Evolutionary conservation across 2,888 invertebrate genomes (phyloP), one percentile per base, ranked within the genome.

Genomic region (Tetheella fluctuosa): DNA sequence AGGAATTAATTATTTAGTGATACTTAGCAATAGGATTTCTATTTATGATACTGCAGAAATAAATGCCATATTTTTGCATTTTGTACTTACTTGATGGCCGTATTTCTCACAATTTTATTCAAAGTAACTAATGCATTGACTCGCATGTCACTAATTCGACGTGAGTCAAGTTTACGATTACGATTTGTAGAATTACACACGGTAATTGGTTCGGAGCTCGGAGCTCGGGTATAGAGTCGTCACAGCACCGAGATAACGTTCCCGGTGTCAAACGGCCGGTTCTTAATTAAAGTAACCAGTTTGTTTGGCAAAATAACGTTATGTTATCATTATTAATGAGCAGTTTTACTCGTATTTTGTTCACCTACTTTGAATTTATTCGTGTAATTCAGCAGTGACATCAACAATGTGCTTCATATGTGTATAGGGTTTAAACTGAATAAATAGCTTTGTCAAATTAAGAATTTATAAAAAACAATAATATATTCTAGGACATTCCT

Each of bases 201-300:
- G 28, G 54, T 59, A 59, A 59, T 59, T 59, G 59, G 54, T 30
- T 39, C 39, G 39, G n/a, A n/a, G 5, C 48, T 48, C 48, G 20
- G 48, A 20, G 48, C 54, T 39, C 59, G n/a, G 54, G 54, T 59
- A 59, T 54, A 48, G 48, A 48, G 48, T 48, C 48, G 48, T 48
- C 48, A 48, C 57, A 58, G 60, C 64, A 23, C 71, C 62, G 69
- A 67, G 73, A 56, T 67, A 57, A 23, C 42, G 42, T 17, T n/a
- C 2, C 48, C 48, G 59, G 64, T 73, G 71, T 73, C 70, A 73
- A 69, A 69, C 63, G 59, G 54, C 62, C 30, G 59, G 54, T 13
- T 34, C 66, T 73, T 75, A 74, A 75, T 71, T 71, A 73, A 69
- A 67, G 63, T 67, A 63, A 65, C 59, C 68, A 60, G 63, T 65